Evolutionary conservation across 1,140 invertebrate species (phyloP).

Genomic region (Eurosta solidaginis): DNA sequence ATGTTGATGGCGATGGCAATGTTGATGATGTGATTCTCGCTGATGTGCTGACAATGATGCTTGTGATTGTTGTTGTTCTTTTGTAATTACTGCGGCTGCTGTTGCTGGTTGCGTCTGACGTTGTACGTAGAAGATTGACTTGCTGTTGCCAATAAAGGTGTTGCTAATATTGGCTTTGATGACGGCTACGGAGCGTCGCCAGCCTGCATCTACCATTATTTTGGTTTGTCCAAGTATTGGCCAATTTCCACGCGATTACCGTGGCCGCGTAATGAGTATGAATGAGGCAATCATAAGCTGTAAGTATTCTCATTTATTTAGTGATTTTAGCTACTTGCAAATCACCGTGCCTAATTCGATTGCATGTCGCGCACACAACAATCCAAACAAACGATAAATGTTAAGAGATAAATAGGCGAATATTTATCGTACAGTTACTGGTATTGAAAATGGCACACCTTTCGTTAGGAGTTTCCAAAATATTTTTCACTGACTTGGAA

Average conservation of each 20-base stretch:
- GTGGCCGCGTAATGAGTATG: constrained; percentile 3
- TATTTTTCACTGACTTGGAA: too few species aligned
- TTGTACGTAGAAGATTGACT: background rate
- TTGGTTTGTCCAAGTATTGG: background rate
- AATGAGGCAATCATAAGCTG: constrained; percentile 25
- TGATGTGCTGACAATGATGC: background rate
- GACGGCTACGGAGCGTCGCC: background rate
- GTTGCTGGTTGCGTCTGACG: background rate
- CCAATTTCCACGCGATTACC: background rate
- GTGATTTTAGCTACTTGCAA: constrained; percentile 1
- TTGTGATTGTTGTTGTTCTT: background rate
- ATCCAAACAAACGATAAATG: background rate
- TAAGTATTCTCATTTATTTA: constrained; percentile 17
- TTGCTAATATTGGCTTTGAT: constrained; percentile 6
- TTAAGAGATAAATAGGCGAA: too few species aligned
- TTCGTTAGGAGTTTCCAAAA: too few species aligned
- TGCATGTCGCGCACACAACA: background rate
- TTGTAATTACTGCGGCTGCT: background rate
- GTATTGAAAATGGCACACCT: too few species aligned
- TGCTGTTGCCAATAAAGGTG: background rate
- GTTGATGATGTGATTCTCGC: background rate
- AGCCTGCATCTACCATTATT: background rate
- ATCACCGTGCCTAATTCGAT: background rate
- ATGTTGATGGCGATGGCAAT: background rate
- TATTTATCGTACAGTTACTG: too few species aligned